Evolutionary conservation across 2,797 vertebrate species (phyloP), one percentile per base, ranked within the genome.

Genomic region (Hydrophis major): DNA sequence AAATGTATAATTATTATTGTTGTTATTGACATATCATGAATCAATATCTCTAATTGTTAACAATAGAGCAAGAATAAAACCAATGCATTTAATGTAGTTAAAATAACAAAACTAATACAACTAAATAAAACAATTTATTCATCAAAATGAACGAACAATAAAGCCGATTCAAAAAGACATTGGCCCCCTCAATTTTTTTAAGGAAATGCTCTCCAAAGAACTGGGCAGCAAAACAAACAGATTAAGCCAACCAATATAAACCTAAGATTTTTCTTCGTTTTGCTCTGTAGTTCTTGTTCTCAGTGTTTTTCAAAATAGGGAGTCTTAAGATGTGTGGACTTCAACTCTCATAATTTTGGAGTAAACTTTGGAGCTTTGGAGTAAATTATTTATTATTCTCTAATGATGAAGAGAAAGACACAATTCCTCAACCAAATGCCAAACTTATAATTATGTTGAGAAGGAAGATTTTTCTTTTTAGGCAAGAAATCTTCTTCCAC

Each of bases 371-470:
- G 50, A 53, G 87, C 11, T 93, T 94, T 57, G 53, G 11, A 90
- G 57, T 88, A 7, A 78, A 93, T 60, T 86, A 22, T 92, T 22
- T 90, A 37, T 10, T 87, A 55, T 57, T 93, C 86, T 78, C 91
- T 69, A 91, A 93, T 90, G 88, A 93, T 53, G 37, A 92, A 69
- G 93, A 93, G 66, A 93, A 91, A 88, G 55, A 94, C 6, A 86
- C 22, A 88, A 63, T 90, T 47, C 18, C 25, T 37, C 90, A 92
- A 42, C 92, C 94, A 93, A 74, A 92, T 94, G 89, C 14, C 2
- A 78, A 69, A 86, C 91, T 13, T 57, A 11, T 16, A 0, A 18
- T 50, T 91, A 89, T 94, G 89, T 86, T 56, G 28, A 63, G 86
- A 63, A 86, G 88, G 90, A 50, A 63, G 13, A 87, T 13, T 87